Conservation (phyloP, 2,888 invertebrate genomes). For the Caenorhabditis imperialis region DNA sequence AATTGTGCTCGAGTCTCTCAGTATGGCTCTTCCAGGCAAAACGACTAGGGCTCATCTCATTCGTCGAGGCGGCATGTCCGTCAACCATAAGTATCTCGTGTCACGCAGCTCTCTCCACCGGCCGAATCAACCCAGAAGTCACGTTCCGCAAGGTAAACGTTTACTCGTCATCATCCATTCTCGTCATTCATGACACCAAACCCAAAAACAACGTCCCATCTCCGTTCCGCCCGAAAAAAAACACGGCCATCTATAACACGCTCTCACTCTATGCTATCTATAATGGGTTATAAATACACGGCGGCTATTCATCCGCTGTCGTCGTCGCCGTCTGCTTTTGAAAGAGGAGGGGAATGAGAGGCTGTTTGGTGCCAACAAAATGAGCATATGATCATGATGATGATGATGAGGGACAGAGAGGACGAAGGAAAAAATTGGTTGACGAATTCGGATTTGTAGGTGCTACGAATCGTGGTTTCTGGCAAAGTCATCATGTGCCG, state of each 20-base stretch:
- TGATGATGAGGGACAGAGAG: slow-evolving; percentile 3
- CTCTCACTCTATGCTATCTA: slow-evolving; percentile 86
- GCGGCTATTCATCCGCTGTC: no score
- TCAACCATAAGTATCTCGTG: slow-evolving; percentile 89
- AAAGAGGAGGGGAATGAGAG: no score
- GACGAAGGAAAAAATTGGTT: background rate
- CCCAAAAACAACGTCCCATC: no score
- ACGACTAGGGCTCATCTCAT: slow-evolving; percentile 54
- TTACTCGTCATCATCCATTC: no score
- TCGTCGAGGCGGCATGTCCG: slow-evolving; percentile 58
- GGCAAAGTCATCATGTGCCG: slow-evolving; percentile 72
- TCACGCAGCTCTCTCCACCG: slow-evolving; percentile 97
- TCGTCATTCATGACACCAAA: no score
- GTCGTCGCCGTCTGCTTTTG: no score
- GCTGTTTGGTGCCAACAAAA: no score
- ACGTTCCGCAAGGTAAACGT: slow-evolving; percentile 91
- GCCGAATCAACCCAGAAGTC: slow-evolving; percentile 91
- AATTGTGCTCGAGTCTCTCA: no score
- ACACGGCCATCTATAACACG: no score
- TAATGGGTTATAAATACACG: slow-evolving; percentile 90
- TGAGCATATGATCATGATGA: no score
- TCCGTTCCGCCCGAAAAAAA: no score
- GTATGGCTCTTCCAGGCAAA: slow-evolving; percentile 54
- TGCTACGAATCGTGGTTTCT: slow-evolving; percentile 62
- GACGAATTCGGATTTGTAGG: slow-evolving; percentile 16